A percentile compares a stretch with the other conserved stretches of the same genome.
These are phyloP conservation scores for Syrrhaptes paradoxus DNA, from an alignment of 2,113 vertebrate genomes.

Conservation along the genomic window DNA sequence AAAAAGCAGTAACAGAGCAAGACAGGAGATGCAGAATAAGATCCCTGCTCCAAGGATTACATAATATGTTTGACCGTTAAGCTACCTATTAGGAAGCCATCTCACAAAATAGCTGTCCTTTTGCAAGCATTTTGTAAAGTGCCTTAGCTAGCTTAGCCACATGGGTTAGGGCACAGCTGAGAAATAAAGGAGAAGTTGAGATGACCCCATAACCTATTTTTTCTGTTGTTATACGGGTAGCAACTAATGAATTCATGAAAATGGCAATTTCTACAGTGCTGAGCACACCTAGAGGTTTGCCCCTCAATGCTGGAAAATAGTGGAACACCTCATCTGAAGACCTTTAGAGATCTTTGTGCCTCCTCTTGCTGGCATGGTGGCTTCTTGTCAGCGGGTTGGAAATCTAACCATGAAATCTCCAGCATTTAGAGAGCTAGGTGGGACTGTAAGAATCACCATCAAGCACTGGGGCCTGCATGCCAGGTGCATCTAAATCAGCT, in stretches of 20 bases:
- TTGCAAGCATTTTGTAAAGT: not conserved
- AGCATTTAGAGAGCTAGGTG: not conserved
- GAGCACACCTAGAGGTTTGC: not conserved
- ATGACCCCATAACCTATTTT: not conserved
- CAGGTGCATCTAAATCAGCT: not conserved
- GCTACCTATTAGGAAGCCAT: not conserved
- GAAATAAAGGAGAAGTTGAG: not conserved
- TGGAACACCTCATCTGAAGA: not conserved
- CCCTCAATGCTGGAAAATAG: not conserved
- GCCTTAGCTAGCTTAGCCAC: not conserved
- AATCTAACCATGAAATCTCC: not conserved
- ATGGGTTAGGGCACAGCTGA: not conserved
- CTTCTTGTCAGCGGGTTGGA: rapidly evolving
- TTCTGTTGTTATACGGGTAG: not conserved
- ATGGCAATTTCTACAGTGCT: not conserved
- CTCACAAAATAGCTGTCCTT: not conserved
- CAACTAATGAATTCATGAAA: not conserved
- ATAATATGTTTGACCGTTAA: not conserved
- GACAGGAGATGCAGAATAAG: not conserved
- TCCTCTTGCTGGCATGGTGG: not conserved
- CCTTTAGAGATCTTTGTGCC: not conserved
- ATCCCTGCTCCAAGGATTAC: not conserved
- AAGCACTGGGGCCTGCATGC: rapidly evolving
- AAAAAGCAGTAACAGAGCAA: not conserved
- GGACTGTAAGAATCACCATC: not conserved